Percentiles rank a stretch among this genome's conserved stretches.
Evolutionary conservation across 2,888 invertebrate genomes (phyloP).

Genomic region (Hedya salicella): DNA sequence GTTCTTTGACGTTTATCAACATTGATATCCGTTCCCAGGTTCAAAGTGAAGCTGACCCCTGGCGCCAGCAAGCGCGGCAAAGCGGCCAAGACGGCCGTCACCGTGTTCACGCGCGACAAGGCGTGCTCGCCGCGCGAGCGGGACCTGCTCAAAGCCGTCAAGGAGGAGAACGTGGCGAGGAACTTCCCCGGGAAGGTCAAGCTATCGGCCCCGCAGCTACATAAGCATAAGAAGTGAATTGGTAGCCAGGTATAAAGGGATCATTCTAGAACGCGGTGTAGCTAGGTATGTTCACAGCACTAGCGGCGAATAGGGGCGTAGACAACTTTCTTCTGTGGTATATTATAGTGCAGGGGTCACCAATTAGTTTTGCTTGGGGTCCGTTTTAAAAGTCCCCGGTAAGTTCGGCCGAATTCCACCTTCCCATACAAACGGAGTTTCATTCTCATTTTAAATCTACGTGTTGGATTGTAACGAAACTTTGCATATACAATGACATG

Average conservation of each 20-base stretch:
- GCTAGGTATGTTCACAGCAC: too few species aligned
- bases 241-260: neutral
- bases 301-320: too few species aligned
- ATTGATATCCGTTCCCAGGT: conserved; percentile 81
- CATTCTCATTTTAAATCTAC: too few species aligned
- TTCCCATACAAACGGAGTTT: too few species aligned
- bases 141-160: conserved; percentile 95
- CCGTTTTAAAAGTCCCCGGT: too few species aligned
- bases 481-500: too few species aligned
- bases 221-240: conserved; percentile 87
- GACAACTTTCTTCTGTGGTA: too few species aligned
- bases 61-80: conserved; percentile 98
- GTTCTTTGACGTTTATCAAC: neutral
- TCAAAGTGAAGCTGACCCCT: conserved; percentile 97
- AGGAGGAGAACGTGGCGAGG: conserved; percentile 95
- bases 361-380: too few species aligned
- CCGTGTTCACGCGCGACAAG: conserved; percentile 94
- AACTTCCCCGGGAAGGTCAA: conserved; percentile 99
- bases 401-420: too few species aligned
- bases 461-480: too few species aligned
- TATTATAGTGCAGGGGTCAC: too few species aligned
- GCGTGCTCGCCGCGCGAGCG: conserved; percentile 90
- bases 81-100: conserved; percentile 95
- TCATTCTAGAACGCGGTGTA: too few species aligned
- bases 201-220: conserved; percentile 93